phyloP scores from a whole-genome alignment of 2,797 vertebrate species.

The Poecilia wingei region DNA sequence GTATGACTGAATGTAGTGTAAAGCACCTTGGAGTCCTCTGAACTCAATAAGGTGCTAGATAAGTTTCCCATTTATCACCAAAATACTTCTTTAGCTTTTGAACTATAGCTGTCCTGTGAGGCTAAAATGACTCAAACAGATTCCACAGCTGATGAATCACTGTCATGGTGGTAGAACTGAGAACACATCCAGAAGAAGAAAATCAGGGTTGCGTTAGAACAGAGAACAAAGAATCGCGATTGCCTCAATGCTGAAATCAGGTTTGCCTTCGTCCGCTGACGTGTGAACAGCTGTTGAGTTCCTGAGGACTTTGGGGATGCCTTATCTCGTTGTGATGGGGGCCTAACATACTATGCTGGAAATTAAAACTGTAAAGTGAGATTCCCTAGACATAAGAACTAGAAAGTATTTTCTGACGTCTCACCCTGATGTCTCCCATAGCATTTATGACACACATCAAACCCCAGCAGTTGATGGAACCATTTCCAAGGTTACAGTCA shows the following conservation, averaged over 20 bases:
- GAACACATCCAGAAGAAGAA: not conserved
- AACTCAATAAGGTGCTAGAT: too few species aligned
- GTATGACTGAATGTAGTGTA: too few species aligned
- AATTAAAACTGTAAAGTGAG: not conserved
- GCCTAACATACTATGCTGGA: not conserved
- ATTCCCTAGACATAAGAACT: not conserved
- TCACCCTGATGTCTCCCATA: constrained; percentile 38
- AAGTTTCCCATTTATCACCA: too few species aligned
- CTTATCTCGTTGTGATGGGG: not conserved
- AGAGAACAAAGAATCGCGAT: not conserved
- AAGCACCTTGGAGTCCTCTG: too few species aligned
- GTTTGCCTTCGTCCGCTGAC: not conserved
- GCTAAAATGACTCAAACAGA: not conserved
- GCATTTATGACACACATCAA: constrained; percentile 50
- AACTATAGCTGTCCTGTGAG: not conserved
- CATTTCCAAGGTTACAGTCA: constrained; percentile 48
- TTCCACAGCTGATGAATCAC: not conserved
- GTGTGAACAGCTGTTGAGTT: not conserved
- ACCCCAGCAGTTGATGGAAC: constrained; percentile 32
- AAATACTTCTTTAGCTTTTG: not conserved
- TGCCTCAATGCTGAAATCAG: not conserved
- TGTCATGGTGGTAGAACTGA: not conserved
- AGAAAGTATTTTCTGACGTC: constrained; percentile 15
- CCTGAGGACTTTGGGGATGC: not conserved
- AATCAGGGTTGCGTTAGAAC: not conserved